Conservation (phyloP, 2,888 invertebrate species). For the Cryptosula pallasiana region DNA sequence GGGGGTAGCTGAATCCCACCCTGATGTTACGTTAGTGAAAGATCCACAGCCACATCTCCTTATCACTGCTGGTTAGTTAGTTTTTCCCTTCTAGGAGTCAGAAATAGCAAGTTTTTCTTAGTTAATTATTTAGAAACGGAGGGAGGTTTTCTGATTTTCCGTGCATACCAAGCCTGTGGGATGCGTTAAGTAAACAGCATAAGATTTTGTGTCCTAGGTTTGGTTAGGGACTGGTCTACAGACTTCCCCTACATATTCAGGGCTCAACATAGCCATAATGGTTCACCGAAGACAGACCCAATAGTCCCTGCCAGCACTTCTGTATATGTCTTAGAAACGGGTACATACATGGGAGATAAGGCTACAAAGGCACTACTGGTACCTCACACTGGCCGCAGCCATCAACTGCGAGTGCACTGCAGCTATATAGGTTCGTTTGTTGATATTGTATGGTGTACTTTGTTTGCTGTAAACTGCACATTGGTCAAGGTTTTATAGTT, state of each 20-base stretch:
- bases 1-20: neutral
- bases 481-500: too few relatives aligned
- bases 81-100: too few relatives aligned
- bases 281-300: neutral
- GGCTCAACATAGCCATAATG: neutral
- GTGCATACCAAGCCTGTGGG: too few relatives aligned
- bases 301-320: neutral
- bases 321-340: constrained; percentile 60
- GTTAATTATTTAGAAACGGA: too few relatives aligned
- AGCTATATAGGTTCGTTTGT: constrained; percentile 52
- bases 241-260: constrained; percentile 14
- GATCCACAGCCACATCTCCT: neutral
- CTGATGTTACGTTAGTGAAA: neutral
- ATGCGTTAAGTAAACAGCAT: too few relatives aligned
- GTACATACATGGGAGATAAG: constrained; percentile 62
- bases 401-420: constrained; percentile 75
- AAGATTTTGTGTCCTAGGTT: too few relatives aligned
- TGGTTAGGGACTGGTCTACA: constrained; percentile 12
- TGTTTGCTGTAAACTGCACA: too few relatives aligned
- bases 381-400: constrained; percentile 71
- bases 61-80: neutral
- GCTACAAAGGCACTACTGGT: constrained; percentile 68
- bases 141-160: too few relatives aligned
- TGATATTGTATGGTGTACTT: neutral
- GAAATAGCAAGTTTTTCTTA: too few relatives aligned